A percentile compares a stretch with the other conserved stretches of the same genome.
Conservation (phyloP, 2,113 vertebrate genomes). For the Lycaon pictus region DNA sequence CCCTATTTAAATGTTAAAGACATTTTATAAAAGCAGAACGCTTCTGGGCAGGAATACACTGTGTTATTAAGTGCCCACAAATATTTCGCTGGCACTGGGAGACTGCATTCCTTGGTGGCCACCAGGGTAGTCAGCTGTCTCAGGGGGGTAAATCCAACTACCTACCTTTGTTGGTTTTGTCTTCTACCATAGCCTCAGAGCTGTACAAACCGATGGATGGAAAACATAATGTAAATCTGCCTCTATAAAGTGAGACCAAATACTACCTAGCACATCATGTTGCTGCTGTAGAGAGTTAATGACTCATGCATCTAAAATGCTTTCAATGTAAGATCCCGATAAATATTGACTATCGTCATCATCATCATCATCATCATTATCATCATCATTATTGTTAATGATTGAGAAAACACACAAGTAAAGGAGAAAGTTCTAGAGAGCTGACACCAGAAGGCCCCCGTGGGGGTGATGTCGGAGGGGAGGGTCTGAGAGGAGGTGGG, state of each 20-base stretch:
- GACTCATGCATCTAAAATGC: neutral
- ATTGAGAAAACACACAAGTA: neutral
- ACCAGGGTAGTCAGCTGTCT: neutral
- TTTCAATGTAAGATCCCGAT: neutral
- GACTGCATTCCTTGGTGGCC: neutral
- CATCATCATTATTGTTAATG: neutral
- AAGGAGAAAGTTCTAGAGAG: neutral
- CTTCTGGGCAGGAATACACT: neutral
- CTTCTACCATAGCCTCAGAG: neutral
- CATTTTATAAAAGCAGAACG: neutral
- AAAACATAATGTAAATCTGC: neutral
- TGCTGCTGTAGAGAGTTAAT: neutral
- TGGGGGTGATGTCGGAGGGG: neutral
- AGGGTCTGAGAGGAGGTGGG: neutral
- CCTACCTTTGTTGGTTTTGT: neutral
- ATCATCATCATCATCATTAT: neutral
- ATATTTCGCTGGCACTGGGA: neutral
- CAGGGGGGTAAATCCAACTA: neutral
- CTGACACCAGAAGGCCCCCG: neutral
- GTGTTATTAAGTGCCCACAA: neutral
- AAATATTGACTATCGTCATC: neutral
- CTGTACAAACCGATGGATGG: neutral
- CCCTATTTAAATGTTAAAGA: too few species aligned
- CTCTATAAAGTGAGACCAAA: conserved; percentile 13
- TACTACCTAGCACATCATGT: neutral